phyloP scores from a whole-genome alignment of 2,113 vertebrate species.

The Myrmophylax atrothorax region DNA sequence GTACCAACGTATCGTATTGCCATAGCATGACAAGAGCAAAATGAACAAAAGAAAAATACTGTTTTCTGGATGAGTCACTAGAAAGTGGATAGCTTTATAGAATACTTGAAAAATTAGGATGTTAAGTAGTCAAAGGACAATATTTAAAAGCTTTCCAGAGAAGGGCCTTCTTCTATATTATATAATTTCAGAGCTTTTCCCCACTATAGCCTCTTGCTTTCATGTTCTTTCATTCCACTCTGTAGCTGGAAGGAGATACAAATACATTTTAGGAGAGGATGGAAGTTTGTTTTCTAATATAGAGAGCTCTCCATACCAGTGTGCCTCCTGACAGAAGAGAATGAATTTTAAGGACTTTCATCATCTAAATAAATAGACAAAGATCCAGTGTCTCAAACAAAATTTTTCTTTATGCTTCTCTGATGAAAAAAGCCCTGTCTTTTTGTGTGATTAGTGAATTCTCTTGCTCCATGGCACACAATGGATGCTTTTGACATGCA shows the following conservation, averaged over 20 bases:
- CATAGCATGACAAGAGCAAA: not conserved
- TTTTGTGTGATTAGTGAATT: not conserved
- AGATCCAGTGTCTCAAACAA: not conserved
- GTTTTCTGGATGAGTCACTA: constrained; percentile 18
- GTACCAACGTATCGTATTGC: constrained; percentile 1
- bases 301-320: not conserved
- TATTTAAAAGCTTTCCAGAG: constrained; percentile 2
- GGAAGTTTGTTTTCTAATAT: not conserved
- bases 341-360: not conserved
- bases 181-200: not conserved
- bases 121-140: not conserved
- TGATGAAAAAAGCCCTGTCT: not conserved
- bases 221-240: not conserved
- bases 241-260: not conserved
- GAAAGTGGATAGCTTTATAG: constrained; percentile 4
- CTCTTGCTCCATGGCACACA: not conserved
- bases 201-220: not conserved
- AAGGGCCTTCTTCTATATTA: not conserved
- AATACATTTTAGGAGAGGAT: not conserved
- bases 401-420: not conserved
- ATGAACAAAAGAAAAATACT: not conserved
- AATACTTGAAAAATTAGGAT: not conserved
- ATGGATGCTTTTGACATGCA: not conserved
- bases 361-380: not conserved
- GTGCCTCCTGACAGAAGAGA: not conserved